Evolutionary conservation across 2,888 invertebrate species (phyloP).

Genomic region (Lochmaea crataegi): DNA sequence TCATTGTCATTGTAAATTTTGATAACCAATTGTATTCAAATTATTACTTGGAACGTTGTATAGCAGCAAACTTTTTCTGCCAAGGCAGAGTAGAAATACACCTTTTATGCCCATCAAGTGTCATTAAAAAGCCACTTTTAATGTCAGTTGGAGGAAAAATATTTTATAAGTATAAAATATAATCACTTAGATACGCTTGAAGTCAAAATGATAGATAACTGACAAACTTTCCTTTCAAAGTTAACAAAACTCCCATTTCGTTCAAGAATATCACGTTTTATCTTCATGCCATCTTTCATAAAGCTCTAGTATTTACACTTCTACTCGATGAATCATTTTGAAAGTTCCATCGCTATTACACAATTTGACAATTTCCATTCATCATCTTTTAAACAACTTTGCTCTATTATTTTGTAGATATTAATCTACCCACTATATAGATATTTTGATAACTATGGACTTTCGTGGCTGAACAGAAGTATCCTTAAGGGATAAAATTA

Average conservation of each 20-base stretch:
- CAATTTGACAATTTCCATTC: conserved; percentile 7
- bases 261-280: background rate
- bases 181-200: background rate
- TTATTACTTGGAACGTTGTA: too few species aligned
- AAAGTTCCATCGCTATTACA: conserved; percentile 5
- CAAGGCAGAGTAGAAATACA: too few species aligned
- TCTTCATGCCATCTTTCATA: conserved; percentile 1
- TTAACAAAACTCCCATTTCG: background rate
- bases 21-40: too few species aligned
- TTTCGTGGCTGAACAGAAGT: background rate
- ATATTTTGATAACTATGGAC: background rate
- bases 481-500: too few species aligned
- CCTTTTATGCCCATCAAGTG: too few species aligned
- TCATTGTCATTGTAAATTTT: too few species aligned
- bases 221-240: background rate
- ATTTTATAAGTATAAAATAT: too few species aligned
- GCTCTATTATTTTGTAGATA: background rate
- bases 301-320: conserved; percentile 1
- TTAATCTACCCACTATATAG: background rate
- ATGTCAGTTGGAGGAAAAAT: too few species aligned
- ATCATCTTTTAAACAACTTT: conserved; percentile 10
- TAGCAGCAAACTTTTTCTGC: too few species aligned
- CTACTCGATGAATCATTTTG: conserved; percentile 7
- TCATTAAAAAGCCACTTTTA: too few species aligned
- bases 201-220: background rate